These are phyloP conservation scores for Sclerurus mexicanus DNA, from an alignment of 2,113 vertebrate species.

Conservation along the genomic window DNA sequence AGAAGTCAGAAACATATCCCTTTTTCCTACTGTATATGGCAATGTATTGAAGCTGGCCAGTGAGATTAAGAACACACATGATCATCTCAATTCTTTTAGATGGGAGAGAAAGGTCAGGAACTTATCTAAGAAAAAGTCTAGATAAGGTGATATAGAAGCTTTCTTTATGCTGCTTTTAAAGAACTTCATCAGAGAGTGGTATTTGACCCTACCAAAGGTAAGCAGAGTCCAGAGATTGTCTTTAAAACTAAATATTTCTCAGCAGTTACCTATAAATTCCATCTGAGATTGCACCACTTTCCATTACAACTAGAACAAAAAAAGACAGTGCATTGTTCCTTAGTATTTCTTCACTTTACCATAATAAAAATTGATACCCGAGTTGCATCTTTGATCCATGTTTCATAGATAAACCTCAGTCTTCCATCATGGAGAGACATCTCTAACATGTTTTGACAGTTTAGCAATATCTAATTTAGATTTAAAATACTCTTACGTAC, in stretches of 20 bases:
- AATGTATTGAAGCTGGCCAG: neutral
- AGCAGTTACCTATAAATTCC: slow-evolving; percentile 3
- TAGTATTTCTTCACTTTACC: neutral
- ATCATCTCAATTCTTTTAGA: neutral
- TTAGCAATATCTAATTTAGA: neutral
- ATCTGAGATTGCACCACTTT: neutral
- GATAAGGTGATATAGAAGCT: neutral
- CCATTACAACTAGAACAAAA: neutral
- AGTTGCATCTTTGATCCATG: neutral
- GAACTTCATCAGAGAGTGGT: slow-evolving; percentile 25
- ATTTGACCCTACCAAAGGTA: slow-evolving; percentile 40
- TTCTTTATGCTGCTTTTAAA: slow-evolving; percentile 42
- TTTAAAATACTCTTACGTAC: neutral
- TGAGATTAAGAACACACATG: slow-evolving; percentile 9
- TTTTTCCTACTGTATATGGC: neutral
- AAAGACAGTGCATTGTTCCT: neutral
- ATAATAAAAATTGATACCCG: neutral
- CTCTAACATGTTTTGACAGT: neutral
- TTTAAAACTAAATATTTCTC: slow-evolving; percentile 25
- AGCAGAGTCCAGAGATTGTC: neutral
- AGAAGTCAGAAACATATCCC: neutral
- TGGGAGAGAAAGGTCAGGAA: slow-evolving; percentile 11
- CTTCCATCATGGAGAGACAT: neutral
- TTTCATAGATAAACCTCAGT: neutral
- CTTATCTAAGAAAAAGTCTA: neutral